Evolutionary conservation across 2,888 invertebrate species (phyloP).

Genomic region (Aelia acuminata): DNA sequence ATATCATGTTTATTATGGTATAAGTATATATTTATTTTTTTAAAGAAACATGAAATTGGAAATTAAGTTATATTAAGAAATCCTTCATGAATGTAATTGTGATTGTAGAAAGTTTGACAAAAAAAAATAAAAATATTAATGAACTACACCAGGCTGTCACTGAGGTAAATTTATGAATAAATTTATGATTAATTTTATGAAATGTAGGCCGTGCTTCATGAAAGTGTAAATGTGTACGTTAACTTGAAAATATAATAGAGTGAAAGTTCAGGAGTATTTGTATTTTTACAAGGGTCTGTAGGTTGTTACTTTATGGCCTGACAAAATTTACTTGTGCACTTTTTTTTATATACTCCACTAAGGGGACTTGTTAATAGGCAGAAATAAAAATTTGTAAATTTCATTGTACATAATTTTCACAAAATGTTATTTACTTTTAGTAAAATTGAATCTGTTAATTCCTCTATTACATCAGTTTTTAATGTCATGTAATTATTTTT

Average conservation of each 20-base stretch:
- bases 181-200: no score
- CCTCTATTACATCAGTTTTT: slow-evolving; percentile 58
- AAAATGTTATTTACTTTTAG: slow-evolving; percentile 58
- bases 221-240: slow-evolving; percentile 23
- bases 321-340: slow-evolving; percentile 19
- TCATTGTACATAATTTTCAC: slow-evolving; percentile 52
- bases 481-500: slow-evolving; percentile 57
- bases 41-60: slow-evolving; percentile 22
- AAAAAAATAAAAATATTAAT: slow-evolving; percentile 4
- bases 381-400: slow-evolving; percentile 45
- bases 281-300: slow-evolving; percentile 37
- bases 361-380: slow-evolving; percentile 49
- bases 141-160: slow-evolving; percentile 4
- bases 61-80: slow-evolving; percentile 6
- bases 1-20: slow-evolving; percentile 44
- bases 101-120: slow-evolving; percentile 26
- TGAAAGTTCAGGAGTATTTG: neutral
- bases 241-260: neutral
- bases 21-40: slow-evolving; percentile 50
- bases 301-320: slow-evolving; percentile 47
- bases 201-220: slow-evolving; percentile 2
- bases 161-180: slow-evolving; percentile 7
- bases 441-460: slow-evolving; percentile 56
- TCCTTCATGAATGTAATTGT: neutral
- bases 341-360: slow-evolving; percentile 51